Evolutionary conservation across 2,888 invertebrate genomes (phyloP).

Genomic region (Theretra japonica): DNA sequence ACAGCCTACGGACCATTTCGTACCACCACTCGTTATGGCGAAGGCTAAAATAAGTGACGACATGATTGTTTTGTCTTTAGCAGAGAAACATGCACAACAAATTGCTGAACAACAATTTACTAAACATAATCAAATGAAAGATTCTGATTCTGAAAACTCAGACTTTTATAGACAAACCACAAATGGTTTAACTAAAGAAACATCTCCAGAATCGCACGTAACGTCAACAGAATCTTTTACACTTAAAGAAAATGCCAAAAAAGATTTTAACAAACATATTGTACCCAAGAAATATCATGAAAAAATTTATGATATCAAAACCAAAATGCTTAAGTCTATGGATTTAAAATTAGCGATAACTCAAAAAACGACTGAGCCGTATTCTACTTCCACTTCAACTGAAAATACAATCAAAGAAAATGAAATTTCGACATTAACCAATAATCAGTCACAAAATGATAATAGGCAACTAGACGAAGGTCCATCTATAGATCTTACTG

Average conservation of each 20-base stretch:
- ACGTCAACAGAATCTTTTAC: slow-evolving; percentile 42
- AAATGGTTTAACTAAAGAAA: slow-evolving; percentile 41
- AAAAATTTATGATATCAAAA: slow-evolving; percentile 61
- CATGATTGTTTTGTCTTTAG: slow-evolving; percentile 78
- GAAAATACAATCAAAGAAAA: slow-evolving; percentile 37
- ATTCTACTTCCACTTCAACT: slow-evolving; percentile 38
- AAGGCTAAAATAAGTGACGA: slow-evolving; percentile 80
- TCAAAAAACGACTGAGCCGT: slow-evolving; percentile 46
- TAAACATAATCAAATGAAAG: slow-evolving; percentile 48
- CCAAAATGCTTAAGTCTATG: slow-evolving; percentile 50
- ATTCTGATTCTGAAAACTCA: slow-evolving; percentile 35
- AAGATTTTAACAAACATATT: slow-evolving; percentile 56
- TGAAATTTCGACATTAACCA: slow-evolving; percentile 41
- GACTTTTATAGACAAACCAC: slow-evolving; percentile 29
- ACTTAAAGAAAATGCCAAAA: slow-evolving; percentile 52
- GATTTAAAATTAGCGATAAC: slow-evolving; percentile 47
- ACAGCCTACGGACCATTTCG: slow-evolving; percentile 80
- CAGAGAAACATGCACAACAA: slow-evolving; percentile 80
- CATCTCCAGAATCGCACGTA: slow-evolving; percentile 46
- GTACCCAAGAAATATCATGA: slow-evolving; percentile 73
- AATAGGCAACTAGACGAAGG: slow-evolving; percentile 52
- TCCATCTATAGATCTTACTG: slow-evolving; percentile 67
- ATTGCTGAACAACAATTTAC: slow-evolving; percentile 62
- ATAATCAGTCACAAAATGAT: slow-evolving; percentile 34
- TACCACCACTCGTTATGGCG: slow-evolving; percentile 82